A percentile compares a stretch with the other conserved stretches of the same genome.
Evolutionary conservation across 2,113 vertebrate species (phyloP).

Genomic region (Gopherus evgoodei): DNA sequence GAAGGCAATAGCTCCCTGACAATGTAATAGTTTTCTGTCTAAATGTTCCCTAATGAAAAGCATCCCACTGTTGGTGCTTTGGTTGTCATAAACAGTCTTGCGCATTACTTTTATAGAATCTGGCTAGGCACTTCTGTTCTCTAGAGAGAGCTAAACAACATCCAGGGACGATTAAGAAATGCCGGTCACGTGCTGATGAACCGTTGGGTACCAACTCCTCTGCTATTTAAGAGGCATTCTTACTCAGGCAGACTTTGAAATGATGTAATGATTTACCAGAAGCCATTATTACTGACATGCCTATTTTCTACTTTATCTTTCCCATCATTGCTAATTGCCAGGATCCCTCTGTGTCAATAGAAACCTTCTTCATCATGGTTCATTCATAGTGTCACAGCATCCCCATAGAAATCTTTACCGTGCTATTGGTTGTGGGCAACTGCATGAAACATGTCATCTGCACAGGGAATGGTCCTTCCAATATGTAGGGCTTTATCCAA

Average conservation of each 20-base stretch:
- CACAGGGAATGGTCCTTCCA: slow-evolving; percentile 29
- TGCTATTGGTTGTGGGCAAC: slow-evolving; percentile 62
- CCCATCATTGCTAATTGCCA: slow-evolving; percentile 71
- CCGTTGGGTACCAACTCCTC: slow-evolving; percentile 52
- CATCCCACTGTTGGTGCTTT: slow-evolving; percentile 69
- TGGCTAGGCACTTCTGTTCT: slow-evolving; percentile 65
- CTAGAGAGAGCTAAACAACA: slow-evolving; percentile 68
- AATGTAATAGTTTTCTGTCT: slow-evolving; percentile 71
- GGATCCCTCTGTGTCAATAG: slow-evolving; percentile 46
- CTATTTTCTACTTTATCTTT: slow-evolving; percentile 57
- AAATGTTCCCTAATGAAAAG: slow-evolving; percentile 75
- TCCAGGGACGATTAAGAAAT: slow-evolving; percentile 66
- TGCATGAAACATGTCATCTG: not conserved
- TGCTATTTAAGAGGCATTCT: slow-evolving; percentile 60
- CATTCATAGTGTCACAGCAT: slow-evolving; percentile 55
- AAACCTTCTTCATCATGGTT: slow-evolving; percentile 67
- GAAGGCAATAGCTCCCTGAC: slow-evolving; percentile 73
- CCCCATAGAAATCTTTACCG: slow-evolving; percentile 26
- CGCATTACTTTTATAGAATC: slow-evolving; percentile 56
- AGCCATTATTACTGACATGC: slow-evolving; percentile 66
- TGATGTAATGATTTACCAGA: slow-evolving; percentile 74
- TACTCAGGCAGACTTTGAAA: slow-evolving; percentile 58
- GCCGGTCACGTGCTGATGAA: slow-evolving; percentile 65
- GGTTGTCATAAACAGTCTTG: slow-evolving; percentile 69
- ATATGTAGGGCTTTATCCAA: not conserved